phyloP scores from a whole-genome alignment of 2,888 invertebrate species.

The Trilocha varians region DNA sequence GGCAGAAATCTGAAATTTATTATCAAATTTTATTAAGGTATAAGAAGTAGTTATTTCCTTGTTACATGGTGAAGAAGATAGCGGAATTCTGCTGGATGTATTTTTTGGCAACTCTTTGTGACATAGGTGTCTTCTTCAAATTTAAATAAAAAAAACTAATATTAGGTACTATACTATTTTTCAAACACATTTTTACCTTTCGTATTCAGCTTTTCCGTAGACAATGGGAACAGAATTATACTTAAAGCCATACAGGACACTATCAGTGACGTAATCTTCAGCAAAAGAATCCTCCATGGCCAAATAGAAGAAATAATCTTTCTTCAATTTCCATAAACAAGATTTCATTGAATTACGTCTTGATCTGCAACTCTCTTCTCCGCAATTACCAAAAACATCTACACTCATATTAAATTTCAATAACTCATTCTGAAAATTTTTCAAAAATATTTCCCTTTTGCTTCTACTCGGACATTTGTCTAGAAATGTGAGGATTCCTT shows the following conservation, averaged over 20 bases:
- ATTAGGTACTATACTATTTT: no score
- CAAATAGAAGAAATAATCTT: constrained; percentile 80
- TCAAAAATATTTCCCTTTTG: constrained; percentile 35
- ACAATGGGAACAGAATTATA: constrained; percentile 78
- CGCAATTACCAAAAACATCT: constrained; percentile 72
- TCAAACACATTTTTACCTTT: no score
- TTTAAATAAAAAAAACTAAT: no score
- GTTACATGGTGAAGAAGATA: no score
- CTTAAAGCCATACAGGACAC: constrained; percentile 70
- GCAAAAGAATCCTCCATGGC: constrained; percentile 82
- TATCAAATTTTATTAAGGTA: no score
- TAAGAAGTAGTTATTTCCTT: no score
- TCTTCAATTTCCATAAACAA: constrained; percentile 51
- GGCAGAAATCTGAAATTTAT: constrained; percentile 42
- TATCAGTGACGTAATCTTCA: constrained; percentile 42
- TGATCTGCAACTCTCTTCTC: constrained; percentile 38
- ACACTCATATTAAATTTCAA: constrained; percentile 41
- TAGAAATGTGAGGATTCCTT: constrained; percentile 45
- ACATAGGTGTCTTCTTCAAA: no score
- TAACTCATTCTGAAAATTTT: constrained; percentile 56
- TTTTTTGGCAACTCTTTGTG: no score
- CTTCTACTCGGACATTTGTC: constrained; percentile 43
- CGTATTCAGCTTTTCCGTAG: constrained; percentile 76
- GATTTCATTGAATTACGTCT: constrained; percentile 27
- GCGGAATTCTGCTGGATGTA: no score